Evolutionary conservation across 2,113 vertebrate genomes (phyloP).

Genomic region (Bucco capensis): DNA sequence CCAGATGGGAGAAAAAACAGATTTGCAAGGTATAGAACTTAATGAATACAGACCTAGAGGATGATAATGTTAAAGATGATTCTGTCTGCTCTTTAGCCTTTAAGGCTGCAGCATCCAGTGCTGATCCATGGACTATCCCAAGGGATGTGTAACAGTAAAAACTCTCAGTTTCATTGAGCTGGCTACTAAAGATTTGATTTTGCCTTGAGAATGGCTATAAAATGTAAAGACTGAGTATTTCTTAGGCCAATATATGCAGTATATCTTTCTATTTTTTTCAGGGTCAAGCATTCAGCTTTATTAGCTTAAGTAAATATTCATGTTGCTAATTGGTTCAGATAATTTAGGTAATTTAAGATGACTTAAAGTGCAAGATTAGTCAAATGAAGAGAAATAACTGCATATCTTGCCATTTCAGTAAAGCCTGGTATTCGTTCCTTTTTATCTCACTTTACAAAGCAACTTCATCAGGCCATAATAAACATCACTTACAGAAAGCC

Average conservation of each 20-base stretch:
- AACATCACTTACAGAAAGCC: background rate
- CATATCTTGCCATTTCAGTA: background rate
- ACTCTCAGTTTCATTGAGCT: background rate
- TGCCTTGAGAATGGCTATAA: background rate
- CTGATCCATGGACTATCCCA: background rate
- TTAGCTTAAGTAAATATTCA: background rate
- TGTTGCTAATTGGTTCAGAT: conserved; percentile 7
- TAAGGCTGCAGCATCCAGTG: background rate
- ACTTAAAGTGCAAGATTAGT: background rate
- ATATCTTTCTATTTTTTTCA: background rate
- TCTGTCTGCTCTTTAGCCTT: background rate
- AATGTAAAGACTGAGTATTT: background rate
- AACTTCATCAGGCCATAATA: conserved; percentile 34
- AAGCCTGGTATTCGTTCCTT: background rate
- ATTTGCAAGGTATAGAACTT: conserved; percentile 34
- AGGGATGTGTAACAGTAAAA: background rate
- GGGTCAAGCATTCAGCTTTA: background rate
- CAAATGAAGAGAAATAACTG: conserved; percentile 25
- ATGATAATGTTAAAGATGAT: background rate
- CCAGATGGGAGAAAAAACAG: background rate
- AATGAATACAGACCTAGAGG: conserved; percentile 10
- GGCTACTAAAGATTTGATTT: background rate
- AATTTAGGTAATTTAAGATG: conserved; percentile 30
- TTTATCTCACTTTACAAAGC: conserved; percentile 17
- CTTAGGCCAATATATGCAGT: background rate